Conservation (phyloP, 2,797 vertebrate species). For the Danio albolineatus region DNA sequence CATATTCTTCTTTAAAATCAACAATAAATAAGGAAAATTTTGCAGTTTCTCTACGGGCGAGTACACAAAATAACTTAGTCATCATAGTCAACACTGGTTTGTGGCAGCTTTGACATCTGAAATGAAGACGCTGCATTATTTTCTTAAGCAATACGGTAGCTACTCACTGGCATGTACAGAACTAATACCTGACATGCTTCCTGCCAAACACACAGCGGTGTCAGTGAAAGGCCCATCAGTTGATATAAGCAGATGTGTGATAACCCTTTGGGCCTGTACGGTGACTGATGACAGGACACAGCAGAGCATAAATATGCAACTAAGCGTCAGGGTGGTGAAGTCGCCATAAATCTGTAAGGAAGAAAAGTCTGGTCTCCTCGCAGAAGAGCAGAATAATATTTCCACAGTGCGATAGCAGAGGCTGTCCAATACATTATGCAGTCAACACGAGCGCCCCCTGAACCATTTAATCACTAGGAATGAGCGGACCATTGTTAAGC, state of each 20-base stretch:
- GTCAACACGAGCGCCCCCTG: slow-evolving; percentile 20
- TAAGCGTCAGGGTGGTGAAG: slow-evolving; percentile 63
- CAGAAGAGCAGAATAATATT: slow-evolving; percentile 42
- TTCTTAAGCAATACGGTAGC: background rate
- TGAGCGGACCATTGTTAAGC: slow-evolving; percentile 31
- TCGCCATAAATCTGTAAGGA: slow-evolving; percentile 70
- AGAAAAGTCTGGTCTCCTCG: slow-evolving; percentile 41
- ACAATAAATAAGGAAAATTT: background rate
- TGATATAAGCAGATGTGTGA: slow-evolving; percentile 72
- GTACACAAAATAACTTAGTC: background rate
- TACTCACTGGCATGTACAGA: slow-evolving; percentile 20
- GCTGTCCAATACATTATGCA: slow-evolving; percentile 47
- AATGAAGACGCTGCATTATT: background rate
- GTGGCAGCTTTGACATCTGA: background rate
- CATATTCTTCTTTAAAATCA: background rate
- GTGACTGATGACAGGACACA: slow-evolving; percentile 74
- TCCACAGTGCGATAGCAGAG: slow-evolving; percentile 26
- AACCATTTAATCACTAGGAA: slow-evolving; percentile 39
- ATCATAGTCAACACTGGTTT: background rate
- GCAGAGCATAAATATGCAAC: slow-evolving; percentile 72
- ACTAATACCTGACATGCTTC: slow-evolving; percentile 43
- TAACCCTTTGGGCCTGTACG: slow-evolving; percentile 74
- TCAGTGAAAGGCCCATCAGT: slow-evolving; percentile 62
- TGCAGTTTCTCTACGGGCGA: background rate
- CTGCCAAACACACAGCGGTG: slow-evolving; percentile 23